Conservation (phyloP, 2,888 invertebrate species). For the Ashinkailepas kermadecensis region DNA sequence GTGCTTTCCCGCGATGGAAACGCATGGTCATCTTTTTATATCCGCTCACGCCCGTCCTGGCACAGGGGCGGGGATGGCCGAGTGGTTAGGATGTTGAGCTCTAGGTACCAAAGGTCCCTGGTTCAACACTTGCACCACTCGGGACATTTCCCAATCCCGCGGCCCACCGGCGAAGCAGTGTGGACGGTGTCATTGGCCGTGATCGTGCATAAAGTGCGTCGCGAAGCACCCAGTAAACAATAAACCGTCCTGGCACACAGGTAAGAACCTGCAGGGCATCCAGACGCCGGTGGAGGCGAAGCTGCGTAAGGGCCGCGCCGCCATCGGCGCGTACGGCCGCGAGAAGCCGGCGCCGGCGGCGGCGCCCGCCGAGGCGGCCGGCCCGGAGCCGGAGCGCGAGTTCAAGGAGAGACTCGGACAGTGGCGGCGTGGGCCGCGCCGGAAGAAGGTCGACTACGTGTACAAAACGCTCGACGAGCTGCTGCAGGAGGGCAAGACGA, state of each 20-base stretch:
- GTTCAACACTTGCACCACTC: too few species aligned
- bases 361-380: conserved; percentile 35
- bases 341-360: neutral
- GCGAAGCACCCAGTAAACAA: too few species aligned
- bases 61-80: too few species aligned
- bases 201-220: too few species aligned
- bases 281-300: conserved; percentile 90
- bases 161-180: too few species aligned
- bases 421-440: conserved; percentile 51
- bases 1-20: too few species aligned
- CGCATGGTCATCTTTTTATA: too few species aligned
- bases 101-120: too few species aligned
- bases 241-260: neutral
- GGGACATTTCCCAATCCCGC: too few species aligned
- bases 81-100: too few species aligned
- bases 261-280: conserved; percentile 92
- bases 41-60: too few species aligned
- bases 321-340: conserved; percentile 53
- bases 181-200: too few species aligned
- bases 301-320: conserved; percentile 84
- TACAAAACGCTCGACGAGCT: conserved; percentile 82
- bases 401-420: conserved; percentile 57
- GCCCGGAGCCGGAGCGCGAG: conserved; percentile 51
- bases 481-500: conserved; percentile 64
- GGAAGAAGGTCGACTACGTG: conserved; percentile 64